Percentiles rank a stretch among this genome's conserved stretches.
Conservation (phyloP, 1,140 invertebrate species). For the Hylaeus volcanicus region DNA sequence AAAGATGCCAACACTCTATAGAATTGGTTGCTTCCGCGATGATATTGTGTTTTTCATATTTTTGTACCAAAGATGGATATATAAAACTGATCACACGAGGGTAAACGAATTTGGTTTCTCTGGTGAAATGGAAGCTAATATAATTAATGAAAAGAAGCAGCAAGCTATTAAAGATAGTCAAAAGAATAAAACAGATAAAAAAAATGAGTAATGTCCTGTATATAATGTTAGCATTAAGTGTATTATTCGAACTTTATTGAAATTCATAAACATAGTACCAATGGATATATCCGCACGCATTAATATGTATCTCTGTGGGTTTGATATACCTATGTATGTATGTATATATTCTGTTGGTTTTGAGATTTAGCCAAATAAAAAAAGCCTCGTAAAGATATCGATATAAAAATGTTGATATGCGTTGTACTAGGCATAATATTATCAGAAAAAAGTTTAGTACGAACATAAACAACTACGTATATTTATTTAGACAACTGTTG, state of each 20-base stretch:
- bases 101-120: constrained; percentile 98
- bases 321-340: constrained; percentile 53
- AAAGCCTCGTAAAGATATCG: constrained; percentile 14
- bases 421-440: constrained; percentile 25
- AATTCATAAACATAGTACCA: constrained; percentile 66
- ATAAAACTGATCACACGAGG: constrained; percentile 95
- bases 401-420: constrained; percentile 6
- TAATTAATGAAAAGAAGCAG: constrained; percentile 55
- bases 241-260: constrained; percentile 54
- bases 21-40: constrained; percentile 97
- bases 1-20: constrained; percentile 99
- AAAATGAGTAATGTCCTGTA: constrained; percentile 69
- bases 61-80: constrained; percentile 99
- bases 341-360: constrained; percentile 48
- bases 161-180: constrained; percentile 50
- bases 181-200: constrained; percentile 66
- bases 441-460: constrained; percentile 37
- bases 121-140: constrained; percentile 84
- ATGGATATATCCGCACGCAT: constrained; percentile 60
- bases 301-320: constrained; percentile 52
- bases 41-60: constrained; percentile 99
- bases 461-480: constrained; percentile 23
- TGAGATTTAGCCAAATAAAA: constrained; percentile 39
- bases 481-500: constrained; percentile 1
- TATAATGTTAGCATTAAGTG: constrained; percentile 53